Percentiles rank a stretch among this genome's conserved stretches.
phyloP scores from a whole-genome alignment of 2,888 invertebrate species.

The Aleiodes testaceus region DNA sequence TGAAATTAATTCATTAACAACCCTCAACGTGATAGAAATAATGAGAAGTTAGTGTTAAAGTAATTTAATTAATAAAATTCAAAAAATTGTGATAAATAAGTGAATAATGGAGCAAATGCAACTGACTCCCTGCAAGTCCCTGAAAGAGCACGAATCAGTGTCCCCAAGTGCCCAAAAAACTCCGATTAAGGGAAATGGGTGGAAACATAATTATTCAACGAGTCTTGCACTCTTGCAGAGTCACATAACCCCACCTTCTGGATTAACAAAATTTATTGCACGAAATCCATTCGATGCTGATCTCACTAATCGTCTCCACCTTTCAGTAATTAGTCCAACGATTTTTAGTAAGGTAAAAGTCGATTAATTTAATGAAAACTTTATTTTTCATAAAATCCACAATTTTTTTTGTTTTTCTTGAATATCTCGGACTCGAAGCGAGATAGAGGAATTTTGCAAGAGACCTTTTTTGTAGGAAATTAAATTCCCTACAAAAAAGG shows the following conservation, averaged over 20 bases:
- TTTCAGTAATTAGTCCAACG: slow-evolving; percentile 79
- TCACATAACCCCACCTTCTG: slow-evolving; percentile 76
- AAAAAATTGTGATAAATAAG: neutral
- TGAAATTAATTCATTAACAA: neutral
- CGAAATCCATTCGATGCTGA: slow-evolving; percentile 82
- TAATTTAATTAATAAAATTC: neutral
- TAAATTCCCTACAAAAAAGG: too few species aligned
- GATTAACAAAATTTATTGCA: slow-evolving; percentile 74
- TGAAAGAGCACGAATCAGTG: neutral
- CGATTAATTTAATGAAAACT: too few species aligned
- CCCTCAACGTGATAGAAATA: neutral
- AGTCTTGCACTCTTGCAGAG: slow-evolving; percentile 69
- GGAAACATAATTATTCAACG: slow-evolving; percentile 46
- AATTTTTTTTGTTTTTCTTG: slow-evolving; percentile 7
- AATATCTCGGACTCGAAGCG: too few species aligned
- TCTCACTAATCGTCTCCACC: slow-evolving; percentile 79
- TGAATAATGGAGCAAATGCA: slow-evolving; percentile 8
- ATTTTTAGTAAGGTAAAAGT: slow-evolving; percentile 66
- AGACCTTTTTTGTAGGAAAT: too few species aligned
- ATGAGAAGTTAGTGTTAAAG: neutral
- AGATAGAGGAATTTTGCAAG: too few species aligned
- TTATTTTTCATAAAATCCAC: neutral
- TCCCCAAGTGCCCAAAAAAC: slow-evolving; percentile 45
- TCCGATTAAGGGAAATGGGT: slow-evolving; percentile 56
- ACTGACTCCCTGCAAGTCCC: slow-evolving; percentile 1